These are phyloP conservation scores for Linnaemya tessellans DNA, from an alignment of 2,888 invertebrate genomes.

Conservation along the genomic window DNA sequence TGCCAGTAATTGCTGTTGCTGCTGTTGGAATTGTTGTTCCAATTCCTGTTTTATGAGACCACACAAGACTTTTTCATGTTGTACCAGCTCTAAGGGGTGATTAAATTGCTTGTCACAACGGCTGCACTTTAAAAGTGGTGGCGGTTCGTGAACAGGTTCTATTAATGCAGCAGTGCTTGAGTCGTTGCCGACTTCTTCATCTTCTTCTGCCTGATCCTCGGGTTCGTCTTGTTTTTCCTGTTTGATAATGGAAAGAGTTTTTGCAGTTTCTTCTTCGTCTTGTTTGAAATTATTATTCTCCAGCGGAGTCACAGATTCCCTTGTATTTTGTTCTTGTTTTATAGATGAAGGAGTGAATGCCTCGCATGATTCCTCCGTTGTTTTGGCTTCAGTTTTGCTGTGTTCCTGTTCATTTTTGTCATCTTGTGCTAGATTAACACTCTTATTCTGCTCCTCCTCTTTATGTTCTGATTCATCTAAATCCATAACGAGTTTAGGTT, in stretches of 20 bases:
- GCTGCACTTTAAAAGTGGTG: constrained; percentile 83
- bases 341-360: constrained; percentile 68
- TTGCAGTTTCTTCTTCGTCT: constrained; percentile 77
- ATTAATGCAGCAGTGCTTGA: not conserved
- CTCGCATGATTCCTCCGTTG: constrained; percentile 77
- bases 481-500: constrained; percentile 87
- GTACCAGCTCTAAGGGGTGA: constrained; percentile 86
- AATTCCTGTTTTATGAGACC: constrained; percentile 84
- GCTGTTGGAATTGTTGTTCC: constrained; percentile 88
- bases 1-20: constrained; percentile 83
- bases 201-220: constrained; percentile 16
- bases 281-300: not conserved
- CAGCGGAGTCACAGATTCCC: constrained; percentile 2
- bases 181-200: not conserved
- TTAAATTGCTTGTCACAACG: constrained; percentile 86
- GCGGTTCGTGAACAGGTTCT: constrained; percentile 7
- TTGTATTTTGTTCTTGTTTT: constrained; percentile 56
- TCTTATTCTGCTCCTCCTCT: constrained; percentile 79
- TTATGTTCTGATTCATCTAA: constrained; percentile 86
- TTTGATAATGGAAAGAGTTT: constrained; percentile 37
- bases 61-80: constrained; percentile 89
- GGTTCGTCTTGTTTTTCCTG: constrained; percentile 54
- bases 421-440: constrained; percentile 74
- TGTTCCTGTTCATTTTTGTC: constrained; percentile 78
- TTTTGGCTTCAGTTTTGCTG: constrained; percentile 74